Evolutionary conservation across 1,140 invertebrate species (phyloP).

Genomic region (Drosophila paulistorum): DNA sequence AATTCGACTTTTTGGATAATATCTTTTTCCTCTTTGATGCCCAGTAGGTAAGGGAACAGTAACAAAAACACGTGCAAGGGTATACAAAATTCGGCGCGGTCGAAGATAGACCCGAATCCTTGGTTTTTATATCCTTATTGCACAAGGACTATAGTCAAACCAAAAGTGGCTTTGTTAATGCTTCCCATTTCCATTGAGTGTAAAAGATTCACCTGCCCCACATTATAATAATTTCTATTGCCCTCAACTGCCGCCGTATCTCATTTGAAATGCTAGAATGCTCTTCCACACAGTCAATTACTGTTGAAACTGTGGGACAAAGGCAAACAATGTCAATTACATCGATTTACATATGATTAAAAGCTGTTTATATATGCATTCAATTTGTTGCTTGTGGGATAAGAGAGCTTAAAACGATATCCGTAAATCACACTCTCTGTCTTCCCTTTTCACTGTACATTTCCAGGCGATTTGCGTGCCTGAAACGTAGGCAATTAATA

Average conservation of each 20-base stretch:
- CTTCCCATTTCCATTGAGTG: neutral
- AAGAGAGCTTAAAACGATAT: slow-evolving; percentile 5
- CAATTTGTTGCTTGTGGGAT: slow-evolving; percentile 4
- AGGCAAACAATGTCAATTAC: slow-evolving; percentile 10
- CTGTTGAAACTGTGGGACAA: neutral
- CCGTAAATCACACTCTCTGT: neutral
- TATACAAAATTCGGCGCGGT: too few relatives aligned
- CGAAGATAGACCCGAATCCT: too few relatives aligned
- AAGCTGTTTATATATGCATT: slow-evolving; percentile 12
- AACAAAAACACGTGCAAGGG: too few relatives aligned
- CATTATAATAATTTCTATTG: neutral
- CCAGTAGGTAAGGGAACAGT: too few relatives aligned
- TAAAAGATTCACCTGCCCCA: neutral
- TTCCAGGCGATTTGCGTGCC: slow-evolving; percentile 4
- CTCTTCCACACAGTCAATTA: slow-evolving; percentile 4
- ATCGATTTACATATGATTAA: slow-evolving; percentile 12
- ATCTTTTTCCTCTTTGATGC: too few relatives aligned
- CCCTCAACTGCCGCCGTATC: neutral
- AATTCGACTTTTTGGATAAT: too few relatives aligned
- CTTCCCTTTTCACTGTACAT: neutral
- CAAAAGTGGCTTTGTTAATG: neutral
- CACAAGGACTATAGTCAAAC: too few relatives aligned
- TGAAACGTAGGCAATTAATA: slow-evolving; percentile 7
- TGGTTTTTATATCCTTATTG: too few relatives aligned
- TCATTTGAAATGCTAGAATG: slow-evolving; percentile 3